Evolutionary conservation across 2,888 invertebrate genomes (phyloP), one percentile per base, ranked within the genome.

Genomic region (Megastigmus dorsalis): DNA sequence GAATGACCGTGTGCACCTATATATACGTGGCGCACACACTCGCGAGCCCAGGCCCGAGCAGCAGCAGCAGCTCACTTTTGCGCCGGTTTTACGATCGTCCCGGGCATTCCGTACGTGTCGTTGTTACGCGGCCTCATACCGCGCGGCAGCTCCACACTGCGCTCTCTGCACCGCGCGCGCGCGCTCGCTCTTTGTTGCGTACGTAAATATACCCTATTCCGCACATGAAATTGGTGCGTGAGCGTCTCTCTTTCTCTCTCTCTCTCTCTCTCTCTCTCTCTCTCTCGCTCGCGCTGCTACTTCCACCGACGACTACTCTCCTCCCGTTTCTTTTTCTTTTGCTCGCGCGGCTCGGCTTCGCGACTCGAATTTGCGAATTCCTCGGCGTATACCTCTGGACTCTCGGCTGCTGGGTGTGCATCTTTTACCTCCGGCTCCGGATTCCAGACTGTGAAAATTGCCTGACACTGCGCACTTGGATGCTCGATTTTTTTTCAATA

Each of bases 51-150:
- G 20, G 33, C 62, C 30, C 48, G 20, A 33, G 45, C n/a, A n/a
- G n/a, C n/a, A n/a, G n/a, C n/a, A n/a, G 20, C 38, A 20, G 36
- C 70, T 62, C 57, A 54, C 70, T 75, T 60, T 55, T 67, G 62
- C 68, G 30, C n/a, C 15, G 45, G 52, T 76, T 76, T 76, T 76
- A 76, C 66, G 76, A 76, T 69, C 73, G 70, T 54, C 45, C n/a
- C 62, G 36, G 55, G 74, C 69, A 74, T 76, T 74, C 76, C 76
- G 66, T 74, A 74, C 76, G 74, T 77, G 76, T 77, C 76, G 76
- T 71, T 77, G 76, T 68, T 74, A 57, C 38, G 65, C 63, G 65
- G 41, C 28, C 38, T 18, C 54, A 33, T 36, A 36, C 55, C 36
- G 55, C 59, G 41, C 20, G 6, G 52, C 18, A 9, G 36, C 20